phyloP scores from a whole-genome alignment of 2,888 invertebrate genomes.

The Celastrina argiolus region DNA sequence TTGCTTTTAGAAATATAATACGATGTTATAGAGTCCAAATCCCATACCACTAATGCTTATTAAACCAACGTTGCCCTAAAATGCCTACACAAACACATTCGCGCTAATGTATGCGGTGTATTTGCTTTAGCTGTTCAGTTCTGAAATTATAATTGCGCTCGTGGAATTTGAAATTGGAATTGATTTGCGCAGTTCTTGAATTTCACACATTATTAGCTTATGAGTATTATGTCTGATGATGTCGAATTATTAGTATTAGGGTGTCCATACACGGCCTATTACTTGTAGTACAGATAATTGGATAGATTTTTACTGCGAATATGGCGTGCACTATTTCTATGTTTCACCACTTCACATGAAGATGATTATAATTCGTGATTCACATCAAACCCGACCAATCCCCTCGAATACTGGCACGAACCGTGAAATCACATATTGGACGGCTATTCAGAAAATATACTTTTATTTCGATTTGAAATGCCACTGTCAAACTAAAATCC shows the following conservation, averaged over 20 bases:
- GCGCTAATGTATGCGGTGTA: slow-evolving; percentile 17
- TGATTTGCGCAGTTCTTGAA: slow-evolving; percentile 13
- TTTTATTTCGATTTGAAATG: slow-evolving; percentile 52
- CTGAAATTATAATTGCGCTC: slow-evolving; percentile 16
- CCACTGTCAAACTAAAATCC: slow-evolving; percentile 55
- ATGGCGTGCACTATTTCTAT: no score
- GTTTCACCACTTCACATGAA: no score
- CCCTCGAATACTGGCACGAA: background rate
- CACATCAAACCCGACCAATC: no score
- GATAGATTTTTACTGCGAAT: no score
- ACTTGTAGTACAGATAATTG: no score
- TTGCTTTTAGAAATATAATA: no score
- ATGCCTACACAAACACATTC: background rate
- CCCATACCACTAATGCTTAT: background rate
- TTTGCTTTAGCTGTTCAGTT: slow-evolving; percentile 11
- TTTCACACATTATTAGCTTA: background rate
- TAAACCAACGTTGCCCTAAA: slow-evolving; percentile 1
- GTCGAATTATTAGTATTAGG: no score
- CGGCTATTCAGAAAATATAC: slow-evolving; percentile 35
- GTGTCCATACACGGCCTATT: no score
- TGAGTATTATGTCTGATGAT: background rate
- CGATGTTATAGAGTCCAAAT: no score
- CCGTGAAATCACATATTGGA: slow-evolving; percentile 20
- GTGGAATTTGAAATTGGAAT: slow-evolving; percentile 15
- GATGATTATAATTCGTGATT: no score